These are phyloP conservation scores for Coleophora deauratella DNA, from an alignment of 2,888 invertebrate species.

Conservation along the genomic window DNA sequence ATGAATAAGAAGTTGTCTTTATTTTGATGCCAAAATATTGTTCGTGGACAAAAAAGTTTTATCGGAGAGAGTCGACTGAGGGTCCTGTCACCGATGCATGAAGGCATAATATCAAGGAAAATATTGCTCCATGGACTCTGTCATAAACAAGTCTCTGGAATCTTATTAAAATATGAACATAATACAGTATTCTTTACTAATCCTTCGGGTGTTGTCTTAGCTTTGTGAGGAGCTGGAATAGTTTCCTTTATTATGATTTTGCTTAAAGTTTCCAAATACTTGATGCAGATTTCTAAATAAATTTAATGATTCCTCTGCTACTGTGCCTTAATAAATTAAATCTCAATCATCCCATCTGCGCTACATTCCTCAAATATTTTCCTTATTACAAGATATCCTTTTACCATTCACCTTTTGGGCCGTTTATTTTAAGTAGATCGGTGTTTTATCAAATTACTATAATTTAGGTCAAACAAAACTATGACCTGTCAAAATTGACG, in stretches of 20 bases:
- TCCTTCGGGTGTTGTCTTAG: no score
- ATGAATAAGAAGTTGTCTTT: constrained; percentile 62
- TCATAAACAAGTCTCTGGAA: constrained; percentile 1
- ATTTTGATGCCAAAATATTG: constrained; percentile 67
- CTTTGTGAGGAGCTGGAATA: no score
- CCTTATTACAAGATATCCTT: constrained; percentile 45
- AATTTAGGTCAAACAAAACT: constrained; percentile 69
- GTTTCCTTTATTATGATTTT: no score
- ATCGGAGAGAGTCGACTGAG: constrained; percentile 24
- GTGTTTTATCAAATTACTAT: constrained; percentile 70
- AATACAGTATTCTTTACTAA: constrained; percentile 3
- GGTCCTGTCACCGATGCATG: not conserved
- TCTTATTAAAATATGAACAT: no score
- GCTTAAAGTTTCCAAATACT: no score
- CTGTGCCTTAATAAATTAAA: no score
- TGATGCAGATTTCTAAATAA: no score
- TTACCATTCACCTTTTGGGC: constrained; percentile 39
- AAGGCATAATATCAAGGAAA: constrained; percentile 31
- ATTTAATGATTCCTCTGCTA: no score
- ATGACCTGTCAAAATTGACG: constrained; percentile 69
- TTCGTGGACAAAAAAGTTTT: constrained; percentile 40
- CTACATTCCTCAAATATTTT: constrained; percentile 47
- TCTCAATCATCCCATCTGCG: constrained; percentile 6
- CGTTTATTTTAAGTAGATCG: constrained; percentile 67
- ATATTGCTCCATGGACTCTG: constrained; percentile 18